A percentile compares a stretch with the other conserved stretches of the same genome.
phyloP scores from a whole-genome alignment of 2,888 invertebrate species.

The Gerris lacustris region DNA sequence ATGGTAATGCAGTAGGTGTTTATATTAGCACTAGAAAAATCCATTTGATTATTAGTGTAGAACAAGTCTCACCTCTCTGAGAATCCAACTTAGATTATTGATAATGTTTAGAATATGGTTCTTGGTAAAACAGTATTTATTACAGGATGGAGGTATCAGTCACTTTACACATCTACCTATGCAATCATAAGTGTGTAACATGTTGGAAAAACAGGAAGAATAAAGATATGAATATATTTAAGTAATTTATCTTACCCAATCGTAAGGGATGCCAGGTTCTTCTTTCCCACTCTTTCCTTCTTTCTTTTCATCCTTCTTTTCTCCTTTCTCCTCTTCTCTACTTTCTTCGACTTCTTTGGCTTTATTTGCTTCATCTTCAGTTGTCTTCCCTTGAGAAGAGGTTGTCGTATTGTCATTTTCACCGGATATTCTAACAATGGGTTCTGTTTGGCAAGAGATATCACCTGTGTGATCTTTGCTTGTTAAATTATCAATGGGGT shows the following conservation, averaged over 20 bases:
- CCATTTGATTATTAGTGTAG: no score
- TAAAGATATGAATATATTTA: no score
- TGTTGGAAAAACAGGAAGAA: no score
- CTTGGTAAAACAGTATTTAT: slow-evolving; percentile 5
- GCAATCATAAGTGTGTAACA: no score
- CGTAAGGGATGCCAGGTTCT: slow-evolving; percentile 73
- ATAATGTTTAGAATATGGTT: neutral
- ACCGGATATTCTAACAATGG: slow-evolving; percentile 7
- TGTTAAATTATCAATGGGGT: neutral
- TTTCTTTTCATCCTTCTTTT: slow-evolving; percentile 40
- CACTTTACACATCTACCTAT: no score
- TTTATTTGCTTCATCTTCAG: slow-evolving; percentile 18
- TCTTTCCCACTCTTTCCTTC: slow-evolving; percentile 44
- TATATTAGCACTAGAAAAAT: no score
- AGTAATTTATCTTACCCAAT: slow-evolving; percentile 52
- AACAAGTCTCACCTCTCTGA: no score
- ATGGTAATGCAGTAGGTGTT: no score
- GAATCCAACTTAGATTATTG: no score
- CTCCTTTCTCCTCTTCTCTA: slow-evolving; percentile 25
- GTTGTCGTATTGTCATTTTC: slow-evolving; percentile 4
- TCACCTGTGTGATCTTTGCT: slow-evolving; percentile 6
- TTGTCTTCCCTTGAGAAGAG: slow-evolving; percentile 13
- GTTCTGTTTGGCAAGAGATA: slow-evolving; percentile 22
- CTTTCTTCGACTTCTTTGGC: neutral
- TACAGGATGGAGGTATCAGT: neutral